These are phyloP conservation scores for Hozukius guyotensis DNA, from an alignment of 2,797 vertebrate genomes.

Conservation along the genomic window DNA sequence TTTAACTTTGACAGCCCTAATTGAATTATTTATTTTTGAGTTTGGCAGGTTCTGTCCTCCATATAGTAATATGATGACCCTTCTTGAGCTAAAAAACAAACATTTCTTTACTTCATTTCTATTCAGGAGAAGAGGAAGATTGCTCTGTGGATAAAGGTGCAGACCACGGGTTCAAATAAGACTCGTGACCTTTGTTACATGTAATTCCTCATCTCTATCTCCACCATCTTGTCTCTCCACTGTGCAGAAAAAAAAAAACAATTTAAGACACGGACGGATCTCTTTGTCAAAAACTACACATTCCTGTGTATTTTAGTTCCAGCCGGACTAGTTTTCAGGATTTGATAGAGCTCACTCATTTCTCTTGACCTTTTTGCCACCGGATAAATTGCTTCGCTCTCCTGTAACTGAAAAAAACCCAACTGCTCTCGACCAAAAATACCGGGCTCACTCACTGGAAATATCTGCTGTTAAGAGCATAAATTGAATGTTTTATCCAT, in stretches of 20 bases:
- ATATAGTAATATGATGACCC: not conserved
- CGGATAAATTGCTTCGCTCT: slow-evolving; percentile 28
- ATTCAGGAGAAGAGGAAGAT: not conserved
- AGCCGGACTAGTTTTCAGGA: slow-evolving; percentile 16
- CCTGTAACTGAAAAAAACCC: not conserved
- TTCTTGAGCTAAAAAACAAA: not conserved
- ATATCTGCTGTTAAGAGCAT: slow-evolving; percentile 8
- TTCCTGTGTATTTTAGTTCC: slow-evolving; percentile 16
- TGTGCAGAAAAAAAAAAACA: not conserved
- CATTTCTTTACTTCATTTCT: not conserved
- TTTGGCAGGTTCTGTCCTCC: no score
- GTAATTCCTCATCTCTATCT: slow-evolving; percentile 7
- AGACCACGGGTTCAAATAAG: not conserved
- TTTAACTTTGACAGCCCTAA: no score
- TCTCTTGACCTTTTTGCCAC: slow-evolving; percentile 50
- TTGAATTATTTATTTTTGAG: no score
- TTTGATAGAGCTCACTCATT: slow-evolving; percentile 39
- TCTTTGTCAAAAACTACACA: not conserved
- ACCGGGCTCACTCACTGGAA: not conserved
- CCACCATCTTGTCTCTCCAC: not conserved
- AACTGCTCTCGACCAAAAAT: slow-evolving; percentile 1
- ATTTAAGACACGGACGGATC: not conserved
- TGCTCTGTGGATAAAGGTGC: not conserved
- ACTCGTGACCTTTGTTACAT: slow-evolving; percentile 14
- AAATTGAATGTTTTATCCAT: slow-evolving; percentile 12